phyloP scores from a whole-genome alignment of 2,797 vertebrate genomes.

The Pitangus sulphuratus region DNA sequence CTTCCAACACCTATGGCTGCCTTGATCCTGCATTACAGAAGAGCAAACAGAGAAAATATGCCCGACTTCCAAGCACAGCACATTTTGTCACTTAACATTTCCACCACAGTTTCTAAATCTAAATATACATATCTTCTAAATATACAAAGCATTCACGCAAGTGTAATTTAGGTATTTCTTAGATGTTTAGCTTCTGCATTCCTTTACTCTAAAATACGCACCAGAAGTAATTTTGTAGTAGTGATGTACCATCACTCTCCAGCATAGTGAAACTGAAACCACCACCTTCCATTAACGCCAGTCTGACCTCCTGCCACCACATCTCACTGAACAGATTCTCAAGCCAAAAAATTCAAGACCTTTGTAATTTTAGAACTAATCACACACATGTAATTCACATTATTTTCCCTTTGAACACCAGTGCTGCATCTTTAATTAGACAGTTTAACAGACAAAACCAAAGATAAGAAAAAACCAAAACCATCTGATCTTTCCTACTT shows the following conservation, averaged over 20 bases:
- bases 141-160: background rate
- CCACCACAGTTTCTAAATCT: background rate
- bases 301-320: background rate
- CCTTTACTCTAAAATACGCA: background rate
- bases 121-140: background rate
- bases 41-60: fast-evolving
- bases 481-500: background rate
- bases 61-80: fast-evolving
- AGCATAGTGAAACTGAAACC: background rate
- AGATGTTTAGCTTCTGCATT: background rate
- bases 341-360: background rate
- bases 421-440: background rate
- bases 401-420: background rate
- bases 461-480: background rate
- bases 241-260: too few species aligned
- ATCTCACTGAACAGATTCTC: background rate
- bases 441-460: background rate
- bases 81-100: background rate
- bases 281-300: fast-evolving
- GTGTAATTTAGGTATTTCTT: background rate
- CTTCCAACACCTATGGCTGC: background rate
- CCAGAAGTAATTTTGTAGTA: background rate
- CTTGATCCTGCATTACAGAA: background rate
- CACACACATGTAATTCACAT: background rate
- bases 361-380: background rate